Base-by-base conservation (phyloP, 2,113 vertebrate species). In the Myrmecobius fasciatus region DNA sequence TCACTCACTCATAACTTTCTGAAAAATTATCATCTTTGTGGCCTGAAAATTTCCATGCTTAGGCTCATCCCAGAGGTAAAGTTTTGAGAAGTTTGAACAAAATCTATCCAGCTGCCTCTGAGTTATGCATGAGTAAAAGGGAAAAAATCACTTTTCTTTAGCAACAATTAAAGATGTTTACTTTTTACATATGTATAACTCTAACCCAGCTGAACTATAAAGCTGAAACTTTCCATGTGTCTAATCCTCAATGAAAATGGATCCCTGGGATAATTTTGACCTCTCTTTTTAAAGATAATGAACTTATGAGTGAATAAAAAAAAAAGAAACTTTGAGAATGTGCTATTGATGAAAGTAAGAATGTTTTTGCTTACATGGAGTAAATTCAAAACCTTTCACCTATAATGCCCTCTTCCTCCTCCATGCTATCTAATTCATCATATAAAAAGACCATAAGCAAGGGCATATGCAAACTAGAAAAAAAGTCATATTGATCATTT, bases 1-100 rank as follows among this genome's bases (percentile, higher is more conserved):
- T 89, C 92, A 93, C 46, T 93, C 49, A 95, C 26, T 96, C 93
- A 95, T 83, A 93, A 90, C 49, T 93, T 94, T 94, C 52, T 89
- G 91, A 88, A n/a, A 31, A 26, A 91, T 95, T 91, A 91, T 92
- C 88, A 88, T 93, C 75, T 95, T 90, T 94, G 93, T 91, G 95
- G 14, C n/a, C 56, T 89, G 83, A 95, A 90, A 31, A 51, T 26
- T 60, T 96, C 93, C 93, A 56, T 52, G 36, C 51, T 96, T 95
- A 60, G 22, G 94, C 92, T 96, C 95, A 92, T 91, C 51, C 83
- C 95, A 96, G 94, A 93, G 25, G 92, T 95, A 91, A 96, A 56
- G 89, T 89, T 94, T 95, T 91, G n/a, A 89, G 89, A 96, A 95
- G 48, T 93, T 17, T 95, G 91, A 95, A 88, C n/a, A 93, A 67